Percentiles rank a stretch among this genome's conserved stretches.
Conservation (phyloP, 2,888 invertebrate species). For the Latheticus oryzae region DNA sequence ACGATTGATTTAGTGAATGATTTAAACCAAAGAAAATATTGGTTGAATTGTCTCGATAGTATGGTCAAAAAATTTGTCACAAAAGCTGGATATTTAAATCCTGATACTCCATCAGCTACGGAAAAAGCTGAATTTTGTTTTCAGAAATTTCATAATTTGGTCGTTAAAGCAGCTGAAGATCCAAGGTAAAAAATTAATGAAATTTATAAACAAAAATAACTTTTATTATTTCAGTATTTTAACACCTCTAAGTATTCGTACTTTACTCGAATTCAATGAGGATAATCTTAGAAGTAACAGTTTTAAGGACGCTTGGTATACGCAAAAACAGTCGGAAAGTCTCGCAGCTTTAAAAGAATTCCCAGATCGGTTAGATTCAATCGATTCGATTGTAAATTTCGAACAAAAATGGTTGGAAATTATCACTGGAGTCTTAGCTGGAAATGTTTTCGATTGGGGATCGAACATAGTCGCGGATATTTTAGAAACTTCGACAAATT, state of each 20-base stretch:
- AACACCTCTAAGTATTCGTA: conserved; percentile 88
- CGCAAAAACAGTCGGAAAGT: conserved; percentile 91
- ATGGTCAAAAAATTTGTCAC: conserved; percentile 86
- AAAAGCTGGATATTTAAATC: conserved; percentile 84
- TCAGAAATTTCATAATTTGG: conserved; percentile 82
- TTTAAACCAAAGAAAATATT: conserved; percentile 87
- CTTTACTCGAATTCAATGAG: conserved; percentile 91
- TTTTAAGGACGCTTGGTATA: conserved; percentile 88
- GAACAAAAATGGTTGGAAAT: conserved; percentile 74
- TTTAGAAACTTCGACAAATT: conserved; percentile 76
- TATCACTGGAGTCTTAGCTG: conserved; percentile 76
- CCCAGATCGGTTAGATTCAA: conserved; percentile 72
- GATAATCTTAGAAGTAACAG: conserved; percentile 90
- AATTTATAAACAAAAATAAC: too few species aligned
- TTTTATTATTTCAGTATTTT: conserved; percentile 48
- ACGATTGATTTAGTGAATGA: conserved; percentile 90
- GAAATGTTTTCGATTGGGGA: conserved; percentile 99
- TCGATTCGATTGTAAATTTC: conserved; percentile 76
- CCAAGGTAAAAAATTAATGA: conserved; percentile 74
- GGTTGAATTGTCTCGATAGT: conserved; percentile 91
- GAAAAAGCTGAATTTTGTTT: conserved; percentile 85
- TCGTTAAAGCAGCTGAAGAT: conserved; percentile 80
- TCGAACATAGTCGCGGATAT: conserved; percentile 90
- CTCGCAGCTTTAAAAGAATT: conserved; percentile 80
- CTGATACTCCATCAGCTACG: conserved; percentile 79